Conservation (phyloP, 2,113 vertebrate species). For the Mesoclemmys tuberculata region DNA sequence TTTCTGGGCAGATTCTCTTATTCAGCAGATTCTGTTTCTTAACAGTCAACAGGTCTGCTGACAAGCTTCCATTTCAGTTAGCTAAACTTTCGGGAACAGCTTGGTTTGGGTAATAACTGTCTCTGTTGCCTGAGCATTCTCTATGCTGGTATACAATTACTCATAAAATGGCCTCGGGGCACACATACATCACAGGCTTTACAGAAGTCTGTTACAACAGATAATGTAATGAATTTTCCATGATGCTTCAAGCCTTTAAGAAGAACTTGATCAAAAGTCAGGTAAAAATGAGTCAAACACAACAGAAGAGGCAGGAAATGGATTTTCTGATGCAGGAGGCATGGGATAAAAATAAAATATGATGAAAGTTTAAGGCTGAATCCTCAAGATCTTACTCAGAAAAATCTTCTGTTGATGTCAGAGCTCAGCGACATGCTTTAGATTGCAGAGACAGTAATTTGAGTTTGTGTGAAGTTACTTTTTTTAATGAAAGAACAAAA, state of each 20-base stretch:
- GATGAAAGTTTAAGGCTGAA: not conserved
- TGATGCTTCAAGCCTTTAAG: not conserved
- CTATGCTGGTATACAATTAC: too few relatives aligned
- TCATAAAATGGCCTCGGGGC: too few relatives aligned
- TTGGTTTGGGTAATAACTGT: too few relatives aligned
- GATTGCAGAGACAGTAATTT: not conserved
- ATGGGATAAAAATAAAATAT: not conserved
- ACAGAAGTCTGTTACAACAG: too few relatives aligned
- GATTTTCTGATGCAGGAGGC: not conserved
- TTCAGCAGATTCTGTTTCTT: too few relatives aligned
- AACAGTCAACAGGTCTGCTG: too few relatives aligned
- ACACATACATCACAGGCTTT: too few relatives aligned
- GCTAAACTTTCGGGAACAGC: too few relatives aligned
- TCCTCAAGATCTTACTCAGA: not conserved
- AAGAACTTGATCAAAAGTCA: not conserved
- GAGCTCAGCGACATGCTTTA: not conserved
- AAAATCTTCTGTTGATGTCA: not conserved
- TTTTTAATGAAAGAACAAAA: not conserved
- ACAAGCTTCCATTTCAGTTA: too few relatives aligned
- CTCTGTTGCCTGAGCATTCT: too few relatives aligned
- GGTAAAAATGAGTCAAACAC: not conserved
- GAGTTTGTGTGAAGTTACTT: not conserved
- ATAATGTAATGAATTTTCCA: conserved; percentile 5
- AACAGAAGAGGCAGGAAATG: not conserved
- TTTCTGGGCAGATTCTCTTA: too few relatives aligned